phyloP scores from a whole-genome alignment of 2,888 invertebrate species.

The Leptopilina syphax region DNA sequence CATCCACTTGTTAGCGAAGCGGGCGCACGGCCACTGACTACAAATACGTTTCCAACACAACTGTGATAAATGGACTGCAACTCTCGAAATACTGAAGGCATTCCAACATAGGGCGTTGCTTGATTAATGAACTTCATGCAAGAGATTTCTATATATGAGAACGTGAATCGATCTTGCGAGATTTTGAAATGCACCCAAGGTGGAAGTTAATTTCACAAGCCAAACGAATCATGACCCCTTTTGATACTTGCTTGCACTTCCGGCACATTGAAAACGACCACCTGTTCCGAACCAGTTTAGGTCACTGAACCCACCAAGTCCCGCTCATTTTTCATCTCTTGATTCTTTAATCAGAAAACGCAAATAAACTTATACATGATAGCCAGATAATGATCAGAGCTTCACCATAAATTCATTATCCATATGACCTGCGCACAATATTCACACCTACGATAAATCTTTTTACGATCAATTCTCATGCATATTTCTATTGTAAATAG shows the following conservation, averaged over 20 bases:
- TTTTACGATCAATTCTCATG: no score
- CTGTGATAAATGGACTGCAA: slow-evolving; percentile 75
- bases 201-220: slow-evolving; percentile 19
- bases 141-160: slow-evolving; percentile 64
- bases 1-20: slow-evolving; percentile 75
- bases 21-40: slow-evolving; percentile 71
- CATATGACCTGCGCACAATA: not conserved
- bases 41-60: slow-evolving; percentile 70
- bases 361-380: slow-evolving; percentile 13
- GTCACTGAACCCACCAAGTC: slow-evolving; percentile 6
- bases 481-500: no score
- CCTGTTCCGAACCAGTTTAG: slow-evolving; percentile 31
- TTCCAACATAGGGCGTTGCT: slow-evolving; percentile 74
- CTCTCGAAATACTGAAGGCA: slow-evolving; percentile 74
- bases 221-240: slow-evolving; percentile 30
- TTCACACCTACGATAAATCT: not conserved
- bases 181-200: slow-evolving; percentile 37
- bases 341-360: slow-evolving; percentile 25
- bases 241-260: slow-evolving; percentile 48
- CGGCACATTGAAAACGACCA: slow-evolving; percentile 42
- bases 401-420: not conserved
- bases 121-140: slow-evolving; percentile 74
- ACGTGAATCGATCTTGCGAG: slow-evolving; percentile 42
- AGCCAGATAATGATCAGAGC: not conserved
- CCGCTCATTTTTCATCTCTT: slow-evolving; percentile 20